Conservation (phyloP, 2,113 vertebrate species). For the Channa maculata region DNA sequence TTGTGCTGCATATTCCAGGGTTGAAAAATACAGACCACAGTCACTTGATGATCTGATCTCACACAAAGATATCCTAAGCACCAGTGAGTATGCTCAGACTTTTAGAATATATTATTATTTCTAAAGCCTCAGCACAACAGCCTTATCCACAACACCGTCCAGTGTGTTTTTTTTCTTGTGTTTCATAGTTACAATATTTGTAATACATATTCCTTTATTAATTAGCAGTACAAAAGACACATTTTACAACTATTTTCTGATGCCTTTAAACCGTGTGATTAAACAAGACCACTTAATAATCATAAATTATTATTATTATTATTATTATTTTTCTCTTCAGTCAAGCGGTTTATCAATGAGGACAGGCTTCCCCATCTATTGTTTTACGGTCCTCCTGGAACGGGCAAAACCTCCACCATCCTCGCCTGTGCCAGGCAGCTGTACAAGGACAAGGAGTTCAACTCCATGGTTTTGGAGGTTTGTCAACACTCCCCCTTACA, state of each 20-base stretch:
- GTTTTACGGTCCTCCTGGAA: constrained; percentile 97
- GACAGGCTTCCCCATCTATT: constrained; percentile 93
- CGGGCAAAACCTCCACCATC: constrained; percentile 97
- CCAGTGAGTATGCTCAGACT: constrained; percentile 83
- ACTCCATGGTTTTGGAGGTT: constrained; percentile 98
- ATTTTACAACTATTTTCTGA: not conserved
- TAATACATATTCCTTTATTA: not conserved
- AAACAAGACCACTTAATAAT: not conserved
- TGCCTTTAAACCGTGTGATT: not conserved
- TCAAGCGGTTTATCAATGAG: constrained; percentile 94
- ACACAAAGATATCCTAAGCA: constrained; percentile 92
- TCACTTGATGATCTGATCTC: constrained; percentile 93
- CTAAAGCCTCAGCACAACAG: no score
- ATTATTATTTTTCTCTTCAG: constrained; percentile 68
- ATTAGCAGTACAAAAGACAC: not conserved
- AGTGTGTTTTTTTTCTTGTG: no score
- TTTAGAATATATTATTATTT: not conserved
- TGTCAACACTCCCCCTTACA: constrained; percentile 4
- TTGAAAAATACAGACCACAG: constrained; percentile 96
- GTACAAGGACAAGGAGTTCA: constrained; percentile 92
- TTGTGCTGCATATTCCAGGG: constrained; percentile 81
- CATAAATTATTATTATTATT: not conserved
- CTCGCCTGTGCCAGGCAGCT: constrained; percentile 93
- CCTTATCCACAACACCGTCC: no score
- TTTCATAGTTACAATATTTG: no score